Base-by-base conservation (phyloP, 2,113 vertebrate genomes). In the Chaetops frenatus region DNA sequence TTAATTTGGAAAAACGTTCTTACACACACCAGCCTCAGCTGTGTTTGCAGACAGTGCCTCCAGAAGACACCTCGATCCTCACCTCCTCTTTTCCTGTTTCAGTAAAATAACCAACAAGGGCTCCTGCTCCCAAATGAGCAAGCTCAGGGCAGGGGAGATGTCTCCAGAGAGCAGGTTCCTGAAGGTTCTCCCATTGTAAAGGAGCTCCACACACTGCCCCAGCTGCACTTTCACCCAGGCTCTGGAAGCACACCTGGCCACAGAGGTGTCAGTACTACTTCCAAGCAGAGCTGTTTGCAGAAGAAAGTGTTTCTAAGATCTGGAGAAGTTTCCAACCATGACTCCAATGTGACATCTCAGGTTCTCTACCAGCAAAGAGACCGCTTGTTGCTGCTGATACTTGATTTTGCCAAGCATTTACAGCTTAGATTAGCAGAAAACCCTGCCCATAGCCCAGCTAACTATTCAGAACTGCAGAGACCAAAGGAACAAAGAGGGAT, bases 401-500 rank as follows among this genome's bases (percentile, higher is more conserved):
- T 86, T 47, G 44, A 72, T 69, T 88, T 69, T 80, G 76, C 85
- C 64, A 93, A 90, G 79, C 54, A 76, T 80, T 95, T 88, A 86
- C 82, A 93, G 93, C 88, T 95, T 80, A 94, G 82, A 91, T 83
- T 83, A 93, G 88, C 94, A 97, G 70, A 88, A 93, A 96, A 72
- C 70, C 44, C 28, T 81, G 76, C 73, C 71, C 44, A 6, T 14
- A 74, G 72, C 18, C 44, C 60, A 77, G 64, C 81, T 38, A 88
- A 82, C 95, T 88, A 94, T 81, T 95, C 93, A 95, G 64, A 67
- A 66, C 81, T 53, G 66, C 79, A 86, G 47, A 88, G 73, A 87
- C 70, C 74, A 87, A 85, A 92, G 48, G 86, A 96, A 97, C 95
- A 96, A 96, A 96, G 93, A 86, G 40, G 29, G 77, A 90, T 88